phyloP scores from a whole-genome alignment of 2,888 invertebrate genomes.

The Rotaria socialis region DNA sequence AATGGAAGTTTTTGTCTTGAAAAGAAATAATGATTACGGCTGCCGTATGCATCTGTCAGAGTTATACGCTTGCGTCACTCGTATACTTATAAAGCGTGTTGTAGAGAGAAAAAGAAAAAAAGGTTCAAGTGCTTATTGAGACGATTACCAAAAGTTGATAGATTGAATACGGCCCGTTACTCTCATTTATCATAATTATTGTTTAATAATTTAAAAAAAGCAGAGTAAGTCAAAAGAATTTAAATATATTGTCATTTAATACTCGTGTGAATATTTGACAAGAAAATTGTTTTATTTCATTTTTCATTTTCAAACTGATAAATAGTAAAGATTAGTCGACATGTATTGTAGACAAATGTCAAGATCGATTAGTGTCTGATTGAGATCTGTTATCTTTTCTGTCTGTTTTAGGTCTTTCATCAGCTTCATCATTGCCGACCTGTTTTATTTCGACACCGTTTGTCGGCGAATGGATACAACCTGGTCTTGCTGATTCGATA shows the following conservation, averaged over 20 bases:
- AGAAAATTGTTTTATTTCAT: not conserved
- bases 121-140: conserved; percentile 6
- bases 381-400: conserved; percentile 5
- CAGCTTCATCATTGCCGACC: conserved; percentile 12
- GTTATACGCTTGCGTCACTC: conserved; percentile 6
- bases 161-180: not conserved
- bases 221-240: not conserved
- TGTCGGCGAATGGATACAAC: not conserved
- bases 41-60: conserved; percentile 9
- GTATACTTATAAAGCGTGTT: not conserved
- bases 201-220: not conserved
- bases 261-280: not conserved
- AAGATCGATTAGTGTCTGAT: conserved; percentile 6
- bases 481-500: not conserved
- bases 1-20: not conserved
- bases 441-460: not conserved
- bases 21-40: conserved; percentile 12
- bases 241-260: not conserved
- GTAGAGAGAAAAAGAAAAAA: not conserved
- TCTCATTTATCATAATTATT: conserved; percentile 14
- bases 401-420: conserved; percentile 27
- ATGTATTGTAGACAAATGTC: not conserved
- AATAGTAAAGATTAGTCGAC: not conserved
- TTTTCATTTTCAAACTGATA: not conserved
- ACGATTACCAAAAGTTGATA: not conserved